Conservation (phyloP, 2,797 vertebrate species). For the Dallia pectoralis region DNA sequence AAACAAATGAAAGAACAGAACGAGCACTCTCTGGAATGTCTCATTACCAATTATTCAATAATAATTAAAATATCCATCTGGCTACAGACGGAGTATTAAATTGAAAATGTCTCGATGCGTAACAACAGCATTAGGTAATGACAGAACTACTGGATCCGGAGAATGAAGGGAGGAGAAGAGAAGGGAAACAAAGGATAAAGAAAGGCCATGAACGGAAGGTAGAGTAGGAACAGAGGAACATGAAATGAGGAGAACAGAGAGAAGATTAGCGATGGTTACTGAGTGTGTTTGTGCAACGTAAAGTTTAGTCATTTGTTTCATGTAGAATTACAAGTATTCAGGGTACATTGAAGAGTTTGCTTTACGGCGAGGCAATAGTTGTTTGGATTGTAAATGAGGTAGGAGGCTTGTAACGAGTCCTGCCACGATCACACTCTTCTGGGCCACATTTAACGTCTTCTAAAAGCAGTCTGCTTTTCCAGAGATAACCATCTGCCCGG, state of each 20-base stretch:
- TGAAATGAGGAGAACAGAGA: background rate
- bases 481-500: too few species aligned
- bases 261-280: too few species aligned
- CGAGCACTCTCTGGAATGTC: conserved; percentile 41
- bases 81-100: conserved; percentile 52
- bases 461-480: too few species aligned
- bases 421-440: too few species aligned
- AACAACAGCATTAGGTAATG: conserved; percentile 46
- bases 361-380: too few species aligned
- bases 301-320: too few species aligned
- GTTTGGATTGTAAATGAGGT: too few species aligned
- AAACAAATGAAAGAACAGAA: conserved; percentile 55
- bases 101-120: conserved; percentile 65
- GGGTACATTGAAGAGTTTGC: too few species aligned
- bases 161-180: conserved; percentile 23
- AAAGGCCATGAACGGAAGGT: conserved; percentile 10
- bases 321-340: too few species aligned
- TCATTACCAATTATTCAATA: conserved; percentile 65
- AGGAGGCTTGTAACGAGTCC: too few species aligned
- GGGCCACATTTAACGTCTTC: too few species aligned
- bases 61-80: conserved; percentile 75
- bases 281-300: too few species aligned
- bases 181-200: conserved; percentile 8
- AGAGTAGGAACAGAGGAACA: conserved; percentile 17
- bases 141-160: conserved; percentile 32